Conservation (phyloP, 2,113 vertebrate species). For the Takifugu bimaculatus region DNA sequence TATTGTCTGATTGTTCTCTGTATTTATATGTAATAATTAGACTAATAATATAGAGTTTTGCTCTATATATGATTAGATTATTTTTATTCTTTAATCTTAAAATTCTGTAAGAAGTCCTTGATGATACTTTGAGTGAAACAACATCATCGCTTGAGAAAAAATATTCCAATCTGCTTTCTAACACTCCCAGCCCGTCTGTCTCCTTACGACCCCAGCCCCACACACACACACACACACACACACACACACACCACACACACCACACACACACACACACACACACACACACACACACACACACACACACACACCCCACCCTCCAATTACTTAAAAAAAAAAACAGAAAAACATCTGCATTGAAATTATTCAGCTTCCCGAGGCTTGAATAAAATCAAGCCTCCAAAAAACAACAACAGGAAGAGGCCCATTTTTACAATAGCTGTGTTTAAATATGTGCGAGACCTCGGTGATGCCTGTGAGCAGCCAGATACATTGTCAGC, state of each 20-base stretch:
- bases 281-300: not conserved
- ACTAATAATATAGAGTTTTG: no score
- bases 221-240: no score
- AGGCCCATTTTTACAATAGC: conserved; percentile 76
- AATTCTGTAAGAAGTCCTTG: no score
- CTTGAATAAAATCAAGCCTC: conserved; percentile 76
- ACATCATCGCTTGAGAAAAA: not conserved
- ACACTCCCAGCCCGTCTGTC: conserved; percentile 37
- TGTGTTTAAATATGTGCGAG: conserved; percentile 70
- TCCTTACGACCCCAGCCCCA: conserved; percentile 33
- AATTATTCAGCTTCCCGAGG: conserved; percentile 79
- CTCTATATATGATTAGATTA: no score
- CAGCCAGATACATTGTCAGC: conserved; percentile 50
- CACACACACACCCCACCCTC: conserved; percentile 34
- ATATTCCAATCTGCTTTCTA: conserved; percentile 35
- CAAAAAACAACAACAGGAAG: conserved; percentile 81
- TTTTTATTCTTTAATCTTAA: no score
- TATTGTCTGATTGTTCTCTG: no score
- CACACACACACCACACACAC: conserved; percentile 2
- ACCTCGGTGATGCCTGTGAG: conserved; percentile 56
- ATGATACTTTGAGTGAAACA: no score
- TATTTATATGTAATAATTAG: no score
- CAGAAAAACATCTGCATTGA: conserved; percentile 78
- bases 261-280: not conserved
- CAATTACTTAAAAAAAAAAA: conserved; percentile 27